A percentile compares a stretch with the other conserved stretches of the same genome.
Evolutionary conservation across 2,888 invertebrate species (phyloP).

Genomic region (Lithophane socia): DNA sequence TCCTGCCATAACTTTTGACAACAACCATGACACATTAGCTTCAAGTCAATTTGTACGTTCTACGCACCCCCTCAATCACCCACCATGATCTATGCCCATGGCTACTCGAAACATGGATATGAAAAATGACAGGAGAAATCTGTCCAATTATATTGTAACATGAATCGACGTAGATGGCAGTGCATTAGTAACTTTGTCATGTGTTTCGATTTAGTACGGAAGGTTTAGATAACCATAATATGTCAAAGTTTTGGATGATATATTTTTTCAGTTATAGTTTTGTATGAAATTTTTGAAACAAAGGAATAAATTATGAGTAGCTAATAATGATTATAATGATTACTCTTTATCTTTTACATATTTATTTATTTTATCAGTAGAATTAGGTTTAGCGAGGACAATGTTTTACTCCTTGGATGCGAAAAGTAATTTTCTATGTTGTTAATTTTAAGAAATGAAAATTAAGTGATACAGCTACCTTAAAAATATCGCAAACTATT

Average conservation of each 20-base stretch:
- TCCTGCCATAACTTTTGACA: slow-evolving; percentile 53
- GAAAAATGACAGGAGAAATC: slow-evolving; percentile 81
- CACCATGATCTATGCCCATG: slow-evolving; percentile 69
- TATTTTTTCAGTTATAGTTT: not conserved
- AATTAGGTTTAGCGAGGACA: not conserved
- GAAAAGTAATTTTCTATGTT: not conserved
- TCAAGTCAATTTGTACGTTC: slow-evolving; percentile 78
- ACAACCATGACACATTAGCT: slow-evolving; percentile 48
- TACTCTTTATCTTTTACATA: too few species aligned
- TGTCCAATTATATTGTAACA: slow-evolving; percentile 86
- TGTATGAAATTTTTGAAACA: not conserved
- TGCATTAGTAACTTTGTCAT: slow-evolving; percentile 71
- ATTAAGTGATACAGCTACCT: not conserved
- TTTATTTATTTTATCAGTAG: not conserved
- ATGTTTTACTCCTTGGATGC: not conserved
- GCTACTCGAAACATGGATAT: slow-evolving; percentile 64
- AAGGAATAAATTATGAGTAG: not conserved
- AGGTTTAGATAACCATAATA: slow-evolving; percentile 54
- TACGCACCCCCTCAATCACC: slow-evolving; percentile 76
- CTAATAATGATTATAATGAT: not conserved
- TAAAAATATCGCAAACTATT: not conserved
- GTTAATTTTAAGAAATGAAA: not conserved
- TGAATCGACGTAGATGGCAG: slow-evolving; percentile 74
- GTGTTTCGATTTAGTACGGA: slow-evolving; percentile 52
- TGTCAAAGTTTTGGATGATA: slow-evolving; percentile 31